phyloP scores from a whole-genome alignment of 2,888 invertebrate genomes.

The Creontiades dilutus region DNA sequence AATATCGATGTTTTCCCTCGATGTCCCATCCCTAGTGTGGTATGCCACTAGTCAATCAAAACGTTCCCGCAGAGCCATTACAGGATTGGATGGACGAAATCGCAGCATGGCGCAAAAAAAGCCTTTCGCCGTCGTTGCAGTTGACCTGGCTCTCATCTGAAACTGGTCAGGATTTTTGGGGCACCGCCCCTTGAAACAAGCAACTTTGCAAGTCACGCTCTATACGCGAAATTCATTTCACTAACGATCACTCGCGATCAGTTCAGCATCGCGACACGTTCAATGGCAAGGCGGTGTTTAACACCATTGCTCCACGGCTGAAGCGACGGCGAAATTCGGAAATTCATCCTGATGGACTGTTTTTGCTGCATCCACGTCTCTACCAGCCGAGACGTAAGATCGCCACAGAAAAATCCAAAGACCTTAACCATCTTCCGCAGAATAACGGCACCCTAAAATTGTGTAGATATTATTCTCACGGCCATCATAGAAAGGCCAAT shows the following conservation, averaged over 20 bases:
- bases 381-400: constrained; percentile 35
- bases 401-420: constrained; percentile 21
- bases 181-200: background rate
- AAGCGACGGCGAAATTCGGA: constrained; percentile 47
- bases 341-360: constrained; percentile 43
- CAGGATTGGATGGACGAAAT: background rate
- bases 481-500: constrained; percentile 22
- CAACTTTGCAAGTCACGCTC: constrained; percentile 11
- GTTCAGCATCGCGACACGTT: constrained; percentile 32
- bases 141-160: too few relatives aligned
- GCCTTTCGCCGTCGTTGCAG: too few relatives aligned
- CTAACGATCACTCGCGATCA: constrained; percentile 32
- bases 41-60: background rate
- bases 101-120: background rate
- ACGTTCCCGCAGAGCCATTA: background rate
- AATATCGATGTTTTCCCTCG: too few relatives aligned
- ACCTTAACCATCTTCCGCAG: constrained; percentile 22
- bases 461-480: constrained; percentile 9
- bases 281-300: constrained; percentile 28
- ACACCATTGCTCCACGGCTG: constrained; percentile 41
- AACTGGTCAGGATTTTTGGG: constrained; percentile 6
- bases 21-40: too few relatives aligned
- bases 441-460: background rate
- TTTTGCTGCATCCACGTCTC: constrained; percentile 43
- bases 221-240: constrained; percentile 32